Percentiles rank a stretch among this genome's conserved stretches.
phyloP scores from a whole-genome alignment of 2,797 vertebrate species.

The Lerista edwardsae region DNA sequence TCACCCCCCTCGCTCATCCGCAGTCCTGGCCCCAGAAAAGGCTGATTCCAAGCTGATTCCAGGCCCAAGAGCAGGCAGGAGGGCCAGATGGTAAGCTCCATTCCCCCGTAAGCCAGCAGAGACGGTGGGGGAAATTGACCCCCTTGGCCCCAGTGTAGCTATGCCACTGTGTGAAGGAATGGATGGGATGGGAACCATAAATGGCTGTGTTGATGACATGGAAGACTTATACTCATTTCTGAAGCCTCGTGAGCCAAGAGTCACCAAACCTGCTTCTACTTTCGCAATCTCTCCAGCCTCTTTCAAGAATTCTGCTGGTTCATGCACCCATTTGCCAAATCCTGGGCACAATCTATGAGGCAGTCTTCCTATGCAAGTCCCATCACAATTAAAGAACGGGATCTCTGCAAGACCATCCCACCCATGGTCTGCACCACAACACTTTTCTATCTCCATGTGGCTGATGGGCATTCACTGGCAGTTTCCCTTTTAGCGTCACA shows the following conservation, averaged over 20 bases:
- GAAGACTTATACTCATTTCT: not conserved
- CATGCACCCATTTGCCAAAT: not conserved
- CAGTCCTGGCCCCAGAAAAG: too few relatives aligned
- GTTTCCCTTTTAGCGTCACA: not conserved
- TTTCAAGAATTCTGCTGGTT: not conserved
- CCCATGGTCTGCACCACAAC: not conserved
- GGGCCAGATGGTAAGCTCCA: too few relatives aligned
- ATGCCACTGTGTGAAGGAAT: too few relatives aligned
- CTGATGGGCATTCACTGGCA: not conserved
- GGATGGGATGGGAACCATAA: not conserved
- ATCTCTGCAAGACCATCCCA: not conserved
- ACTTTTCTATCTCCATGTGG: not conserved
- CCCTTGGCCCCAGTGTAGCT: too few relatives aligned
- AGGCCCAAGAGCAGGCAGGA: too few relatives aligned
- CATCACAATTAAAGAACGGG: not conserved
- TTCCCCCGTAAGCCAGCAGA: too few relatives aligned
- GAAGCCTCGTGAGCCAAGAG: not conserved
- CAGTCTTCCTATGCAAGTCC: not conserved
- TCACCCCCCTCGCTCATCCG: too few relatives aligned
- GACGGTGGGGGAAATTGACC: too few relatives aligned
- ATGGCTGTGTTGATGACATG: not conserved
- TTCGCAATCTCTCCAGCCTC: not conserved
- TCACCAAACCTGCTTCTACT: not conserved
- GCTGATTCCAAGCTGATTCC: too few relatives aligned
- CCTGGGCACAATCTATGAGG: not conserved